A percentile compares a stretch with the other conserved stretches of the same genome.
These are phyloP conservation scores for Drosophila glabriapex DNA, from an alignment of 2,888 invertebrate species.

Conservation along the genomic window DNA sequence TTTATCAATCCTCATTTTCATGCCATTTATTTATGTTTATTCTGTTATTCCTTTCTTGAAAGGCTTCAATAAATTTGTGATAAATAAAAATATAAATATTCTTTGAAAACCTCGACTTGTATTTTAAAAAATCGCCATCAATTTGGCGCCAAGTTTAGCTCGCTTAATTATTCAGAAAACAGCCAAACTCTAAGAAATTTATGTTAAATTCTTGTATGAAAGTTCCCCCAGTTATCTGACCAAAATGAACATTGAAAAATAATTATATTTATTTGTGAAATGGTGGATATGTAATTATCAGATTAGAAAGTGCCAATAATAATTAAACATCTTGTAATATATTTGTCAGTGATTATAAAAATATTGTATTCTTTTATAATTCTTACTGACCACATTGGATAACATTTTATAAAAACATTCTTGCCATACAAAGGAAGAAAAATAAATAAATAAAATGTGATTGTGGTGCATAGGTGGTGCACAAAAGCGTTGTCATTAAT, in stretches of 20 bases:
- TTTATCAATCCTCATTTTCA: background rate
- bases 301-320: background rate
- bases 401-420: background rate
- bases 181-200: background rate
- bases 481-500: conserved; percentile 76
- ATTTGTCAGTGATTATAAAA: background rate
- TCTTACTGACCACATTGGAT: background rate
- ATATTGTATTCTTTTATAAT: background rate
- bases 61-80: background rate
- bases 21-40: background rate
- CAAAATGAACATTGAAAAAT: background rate
- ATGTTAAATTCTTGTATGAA: background rate
- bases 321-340: background rate
- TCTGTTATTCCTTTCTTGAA: rapidly evolving
- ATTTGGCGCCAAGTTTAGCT: background rate
- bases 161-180: background rate
- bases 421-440: background rate
- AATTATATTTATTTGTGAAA: background rate
- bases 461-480: conserved; percentile 34
- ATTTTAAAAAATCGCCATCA: background rate
- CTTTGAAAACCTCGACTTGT: background rate
- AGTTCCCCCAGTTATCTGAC: background rate
- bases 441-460: conserved; percentile 1
- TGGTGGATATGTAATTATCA: background rate
- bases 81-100: background rate